Percentiles rank a stretch among this genome's conserved stretches.
Conservation (phyloP, 2,888 invertebrate genomes). For the Agapetus fuscipes region DNA sequence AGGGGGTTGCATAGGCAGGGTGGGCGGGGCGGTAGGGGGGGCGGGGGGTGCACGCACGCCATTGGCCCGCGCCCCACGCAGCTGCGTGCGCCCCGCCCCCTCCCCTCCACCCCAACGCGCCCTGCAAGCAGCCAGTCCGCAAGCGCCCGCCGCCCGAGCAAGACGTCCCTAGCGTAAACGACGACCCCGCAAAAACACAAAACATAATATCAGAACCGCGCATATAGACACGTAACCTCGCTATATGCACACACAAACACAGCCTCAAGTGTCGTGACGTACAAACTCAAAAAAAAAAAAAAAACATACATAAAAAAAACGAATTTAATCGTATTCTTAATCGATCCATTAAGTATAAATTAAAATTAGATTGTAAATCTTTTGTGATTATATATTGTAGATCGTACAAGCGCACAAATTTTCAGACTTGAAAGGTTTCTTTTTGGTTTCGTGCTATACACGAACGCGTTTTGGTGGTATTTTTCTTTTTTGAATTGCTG, state of each 20-base stretch:
- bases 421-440: no score
- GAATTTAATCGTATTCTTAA: no score
- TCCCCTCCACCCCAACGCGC: constrained; percentile 25
- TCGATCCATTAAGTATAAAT: no score
- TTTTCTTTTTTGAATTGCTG: constrained; percentile 8
- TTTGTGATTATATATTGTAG: no score
- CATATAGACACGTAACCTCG: not conserved
- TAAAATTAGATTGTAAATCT: no score
- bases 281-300: no score
- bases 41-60: constrained; percentile 20
- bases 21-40: constrained; percentile 37
- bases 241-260: not conserved
- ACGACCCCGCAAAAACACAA: constrained; percentile 2
- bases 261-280: no score
- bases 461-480: constrained; percentile 4
- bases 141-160: constrained; percentile 32
- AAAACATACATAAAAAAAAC: no score
- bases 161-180: constrained; percentile 27
- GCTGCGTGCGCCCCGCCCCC: constrained; percentile 31
- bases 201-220: not conserved
- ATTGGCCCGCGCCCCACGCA: constrained; percentile 24
- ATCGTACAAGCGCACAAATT: no score
- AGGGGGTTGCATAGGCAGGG: constrained; percentile 25
- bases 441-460: constrained; percentile 5
- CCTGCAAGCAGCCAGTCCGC: constrained; percentile 30